Evolutionary conservation across 2,797 vertebrate species (phyloP).

Genomic region (Xyrichtys novacula): DNA sequence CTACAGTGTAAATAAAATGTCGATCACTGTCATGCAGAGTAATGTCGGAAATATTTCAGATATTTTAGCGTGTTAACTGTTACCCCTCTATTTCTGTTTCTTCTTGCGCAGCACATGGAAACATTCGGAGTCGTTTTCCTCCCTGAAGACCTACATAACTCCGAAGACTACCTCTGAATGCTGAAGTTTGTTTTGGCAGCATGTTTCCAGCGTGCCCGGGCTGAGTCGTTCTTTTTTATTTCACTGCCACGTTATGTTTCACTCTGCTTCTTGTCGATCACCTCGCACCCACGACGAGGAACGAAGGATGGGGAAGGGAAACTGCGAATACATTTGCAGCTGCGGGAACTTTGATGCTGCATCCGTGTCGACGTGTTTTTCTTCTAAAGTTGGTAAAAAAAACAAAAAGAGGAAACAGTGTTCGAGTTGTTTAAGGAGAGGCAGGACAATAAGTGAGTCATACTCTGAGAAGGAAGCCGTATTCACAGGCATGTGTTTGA

Average conservation of each 20-base stretch:
- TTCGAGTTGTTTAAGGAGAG: not conserved
- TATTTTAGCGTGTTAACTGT: too few species aligned
- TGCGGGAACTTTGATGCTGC: not conserved
- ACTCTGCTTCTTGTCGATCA: constrained; percentile 46
- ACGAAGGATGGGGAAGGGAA: not conserved
- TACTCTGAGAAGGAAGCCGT: not conserved
- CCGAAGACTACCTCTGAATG: constrained; percentile 27
- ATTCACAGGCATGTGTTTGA: not conserved
- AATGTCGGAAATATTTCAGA: too few species aligned
- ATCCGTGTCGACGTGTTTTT: constrained; percentile 13
- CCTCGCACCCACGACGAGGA: not conserved
- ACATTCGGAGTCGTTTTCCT: not conserved
- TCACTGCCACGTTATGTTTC: constrained; percentile 6
- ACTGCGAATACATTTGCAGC: not conserved
- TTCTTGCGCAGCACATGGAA: constrained; percentile 14
- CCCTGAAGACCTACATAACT: constrained; percentile 21
- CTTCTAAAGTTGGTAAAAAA: constrained; percentile 10
- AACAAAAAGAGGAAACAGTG: constrained; percentile 1
- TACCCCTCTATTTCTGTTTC: constrained; percentile 1
- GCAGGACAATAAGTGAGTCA: not conserved
- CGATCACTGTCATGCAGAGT: too few species aligned
- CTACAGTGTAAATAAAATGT: too few species aligned
- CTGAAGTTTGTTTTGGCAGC: constrained; percentile 31
- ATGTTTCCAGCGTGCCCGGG: not conserved
- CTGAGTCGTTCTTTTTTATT: constrained; percentile 7